Percentiles rank a stretch among this genome's conserved stretches.
phyloP scores from a whole-genome alignment of 2,113 vertebrate species.

The Chamaea fasciata region DNA sequence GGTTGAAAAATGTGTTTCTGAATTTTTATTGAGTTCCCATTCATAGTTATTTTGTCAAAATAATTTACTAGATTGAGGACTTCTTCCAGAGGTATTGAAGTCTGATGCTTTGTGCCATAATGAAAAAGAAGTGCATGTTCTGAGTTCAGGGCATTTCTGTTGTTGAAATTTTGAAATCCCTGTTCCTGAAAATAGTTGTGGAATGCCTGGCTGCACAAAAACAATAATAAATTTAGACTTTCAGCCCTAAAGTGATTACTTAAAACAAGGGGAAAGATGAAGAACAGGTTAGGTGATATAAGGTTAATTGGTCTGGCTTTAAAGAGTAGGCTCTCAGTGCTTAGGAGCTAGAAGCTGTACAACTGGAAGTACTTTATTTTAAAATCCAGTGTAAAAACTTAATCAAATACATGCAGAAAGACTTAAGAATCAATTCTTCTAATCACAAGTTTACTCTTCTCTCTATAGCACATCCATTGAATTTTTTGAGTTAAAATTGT shows the following conservation, averaged over 20 bases:
- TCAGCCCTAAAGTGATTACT: background rate
- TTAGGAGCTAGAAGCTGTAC: background rate
- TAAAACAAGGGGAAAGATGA: background rate
- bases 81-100: conserved; percentile 22
- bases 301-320: background rate
- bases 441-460: background rate
- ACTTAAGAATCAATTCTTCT: background rate
- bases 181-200: background rate
- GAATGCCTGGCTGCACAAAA: background rate
- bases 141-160: background rate
- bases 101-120: background rate
- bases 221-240: background rate
- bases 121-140: background rate
- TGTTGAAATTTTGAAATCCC: background rate
- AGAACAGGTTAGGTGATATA: background rate
- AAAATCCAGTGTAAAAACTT: background rate
- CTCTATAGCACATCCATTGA: background rate
- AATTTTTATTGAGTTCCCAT: background rate
- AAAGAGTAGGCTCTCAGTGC: background rate
- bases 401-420: background rate
- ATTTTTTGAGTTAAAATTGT: background rate
- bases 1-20: background rate
- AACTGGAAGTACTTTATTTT: background rate
- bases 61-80: conserved; percentile 34
- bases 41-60: conserved; percentile 36